Base-by-base conservation (phyloP, 1,140 invertebrate species). In the Hyles vespertilio region DNA sequence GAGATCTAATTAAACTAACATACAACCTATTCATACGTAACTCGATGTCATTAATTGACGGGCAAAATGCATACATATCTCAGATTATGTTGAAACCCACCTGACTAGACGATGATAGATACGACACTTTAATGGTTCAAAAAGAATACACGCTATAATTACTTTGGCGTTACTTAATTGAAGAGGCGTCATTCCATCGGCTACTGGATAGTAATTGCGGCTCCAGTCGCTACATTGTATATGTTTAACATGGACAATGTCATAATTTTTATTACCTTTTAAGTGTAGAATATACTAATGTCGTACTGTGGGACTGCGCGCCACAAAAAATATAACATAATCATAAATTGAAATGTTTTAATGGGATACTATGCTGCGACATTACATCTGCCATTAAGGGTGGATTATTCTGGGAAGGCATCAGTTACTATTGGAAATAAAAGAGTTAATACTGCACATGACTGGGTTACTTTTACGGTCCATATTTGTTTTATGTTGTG, bases 101-200 rank as follows among this genome's bases (percentile, higher is more conserved):
- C 33, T n/a, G 56, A 34, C 12, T 32, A 7, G 6, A 59, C 43
- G 52, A 50, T 47, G 52, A 56, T 48, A 56, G 52, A 57, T 57
- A 57, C 55, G 43, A 36, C 53, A 51, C 32, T 53, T 62, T 62
- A 62, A 62, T 57, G 54, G 8, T 44, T 11, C 9, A 53, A 59
- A 53, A 48, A 44, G 36, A 3, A 51, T 43, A n/a, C 11, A 33
- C 36, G 9, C 11, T 62, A 43, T 65, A 54, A 60, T 65, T 65
- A 65, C 52, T 11, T 9, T 22, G 32, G 56, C 46, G 50, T 52
- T 49, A 44, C 53, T 57, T 65, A 65, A 65, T 65, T 65, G 51
- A 58, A 58, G 55, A 58, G 63, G 58, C 63, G 58, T 51, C 54
- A 54, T 56, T 43, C 51, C n/a, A 45, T 10, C 46, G 52, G 48